A percentile compares a stretch with the other conserved stretches of the same genome.
Evolutionary conservation across 2,888 invertebrate genomes (phyloP).

Genomic region (Odontocerum albicorne): DNA sequence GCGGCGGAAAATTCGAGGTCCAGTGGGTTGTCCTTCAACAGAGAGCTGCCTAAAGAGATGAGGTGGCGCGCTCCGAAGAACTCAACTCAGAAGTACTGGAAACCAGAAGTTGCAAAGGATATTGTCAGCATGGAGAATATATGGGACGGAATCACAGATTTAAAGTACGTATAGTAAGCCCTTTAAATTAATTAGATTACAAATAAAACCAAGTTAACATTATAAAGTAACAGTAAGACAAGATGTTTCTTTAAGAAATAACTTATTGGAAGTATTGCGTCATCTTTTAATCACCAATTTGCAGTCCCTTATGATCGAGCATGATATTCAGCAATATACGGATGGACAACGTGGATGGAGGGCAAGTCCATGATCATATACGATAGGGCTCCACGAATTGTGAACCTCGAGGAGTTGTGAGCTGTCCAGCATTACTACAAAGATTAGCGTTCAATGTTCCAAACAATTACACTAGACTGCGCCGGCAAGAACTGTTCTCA

Average conservation of each 20-base stretch:
- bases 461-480: no score
- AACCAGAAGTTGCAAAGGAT: slow-evolving; percentile 57
- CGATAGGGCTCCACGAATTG: no score
- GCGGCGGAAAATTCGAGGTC: slow-evolving; percentile 48
- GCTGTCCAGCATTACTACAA: no score
- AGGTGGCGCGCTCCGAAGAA: slow-evolving; percentile 56
- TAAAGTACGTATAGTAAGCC: slow-evolving; percentile 46
- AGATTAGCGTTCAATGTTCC: no score
- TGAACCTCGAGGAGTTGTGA: no score
- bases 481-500: no score
- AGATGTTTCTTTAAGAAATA: no score
- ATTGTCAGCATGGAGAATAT: slow-evolving; percentile 64
- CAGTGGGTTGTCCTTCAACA: slow-evolving; percentile 52
- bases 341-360: no score
- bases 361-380: no score
- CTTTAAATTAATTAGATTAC: not conserved
- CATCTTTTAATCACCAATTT: slow-evolving; percentile 5
- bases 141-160: slow-evolving; percentile 65
- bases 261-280: not conserved
- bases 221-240: no score
- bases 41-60: slow-evolving; percentile 49
- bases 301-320: no score
- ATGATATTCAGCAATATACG: no score
- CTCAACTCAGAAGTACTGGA: slow-evolving; percentile 57
- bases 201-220: not conserved